Evolutionary conservation across 2,888 invertebrate species (phyloP), one percentile per base, ranked within the genome.

Genomic region (Synanthedon vespiformis): DNA sequence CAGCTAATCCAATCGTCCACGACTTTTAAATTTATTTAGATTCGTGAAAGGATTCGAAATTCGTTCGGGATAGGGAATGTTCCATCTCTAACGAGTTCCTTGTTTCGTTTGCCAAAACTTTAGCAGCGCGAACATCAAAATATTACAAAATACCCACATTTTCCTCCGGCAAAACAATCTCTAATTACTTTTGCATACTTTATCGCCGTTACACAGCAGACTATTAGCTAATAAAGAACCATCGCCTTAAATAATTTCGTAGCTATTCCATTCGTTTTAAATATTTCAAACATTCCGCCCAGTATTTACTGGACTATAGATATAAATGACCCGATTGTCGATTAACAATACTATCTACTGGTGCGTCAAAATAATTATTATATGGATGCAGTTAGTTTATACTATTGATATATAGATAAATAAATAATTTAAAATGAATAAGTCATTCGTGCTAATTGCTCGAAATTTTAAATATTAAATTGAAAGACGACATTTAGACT

Each of bases 21-120:
- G 61, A 66, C 63, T 69, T 68, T 71, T 65, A 68, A 70, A 72
- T 71, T 68, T 70, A 71, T 71, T 72, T 68, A 68, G 66, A 71
- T 67, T 63, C 58, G 53, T 55, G 57, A 63, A 70, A 69, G 65
- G 69, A 66, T 67, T 68, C 62, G 44, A 57, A 56, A 66, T 67
- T 68, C 62, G 48, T 56, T 55, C 58, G 59, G 61, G 61, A 61
- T 54, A 41, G 52, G 27, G 52, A 52, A 56, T 48, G 51, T 54
- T 58, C 54, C 53, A 41, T 52, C 41, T 51, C 54, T 68, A 69
- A 72, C 66, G 64, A 71, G 64, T 58, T 55, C 56, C 65, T 67
- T 70, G 67, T 70, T 67, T 59, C 60, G 53, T 5, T 22, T 14
- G 11, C 14, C 41, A 16, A 53, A 65, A 66, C 57, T 67, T 66